These are phyloP conservation scores for Mirounga angustirostris DNA, from an alignment of 2,113 vertebrate genomes.

Conservation along the genomic window DNA sequence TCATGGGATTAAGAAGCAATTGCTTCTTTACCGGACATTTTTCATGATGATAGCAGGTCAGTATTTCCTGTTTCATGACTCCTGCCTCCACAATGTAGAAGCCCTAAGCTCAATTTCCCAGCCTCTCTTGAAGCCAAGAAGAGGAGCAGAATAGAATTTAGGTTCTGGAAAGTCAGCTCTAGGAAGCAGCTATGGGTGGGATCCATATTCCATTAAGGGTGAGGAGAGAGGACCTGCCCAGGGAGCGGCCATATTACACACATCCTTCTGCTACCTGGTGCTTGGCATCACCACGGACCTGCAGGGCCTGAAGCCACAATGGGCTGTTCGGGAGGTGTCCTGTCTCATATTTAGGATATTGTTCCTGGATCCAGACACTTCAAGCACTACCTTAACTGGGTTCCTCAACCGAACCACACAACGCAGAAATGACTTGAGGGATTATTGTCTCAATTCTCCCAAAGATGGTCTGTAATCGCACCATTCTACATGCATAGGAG, in stretches of 20 bases:
- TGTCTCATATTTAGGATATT: fast-evolving
- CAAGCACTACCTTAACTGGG: background rate
- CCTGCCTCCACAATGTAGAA: background rate
- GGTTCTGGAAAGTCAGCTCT: background rate
- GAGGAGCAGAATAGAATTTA: fast-evolving
- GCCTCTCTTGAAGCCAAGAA: background rate
- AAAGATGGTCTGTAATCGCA: background rate
- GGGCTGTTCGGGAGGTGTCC: fast-evolving
- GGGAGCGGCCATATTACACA: fast-evolving
- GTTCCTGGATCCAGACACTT: background rate
- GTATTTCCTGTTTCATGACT: no score
- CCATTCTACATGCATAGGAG: background rate
- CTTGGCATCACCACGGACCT: background rate
- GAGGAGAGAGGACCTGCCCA: fast-evolving
- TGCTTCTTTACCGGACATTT: background rate
- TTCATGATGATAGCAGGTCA: no score
- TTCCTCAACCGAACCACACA: background rate
- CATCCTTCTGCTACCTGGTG: fast-evolving
- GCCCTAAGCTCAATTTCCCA: background rate
- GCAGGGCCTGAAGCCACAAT: fast-evolving
- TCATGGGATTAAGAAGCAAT: background rate
- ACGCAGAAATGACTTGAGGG: background rate
- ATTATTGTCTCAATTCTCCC: background rate
- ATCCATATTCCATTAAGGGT: no score
- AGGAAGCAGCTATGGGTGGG: background rate